Base-by-base conservation (phyloP, 2,888 invertebrate genomes). In the Ormyrus rosae region DNA sequence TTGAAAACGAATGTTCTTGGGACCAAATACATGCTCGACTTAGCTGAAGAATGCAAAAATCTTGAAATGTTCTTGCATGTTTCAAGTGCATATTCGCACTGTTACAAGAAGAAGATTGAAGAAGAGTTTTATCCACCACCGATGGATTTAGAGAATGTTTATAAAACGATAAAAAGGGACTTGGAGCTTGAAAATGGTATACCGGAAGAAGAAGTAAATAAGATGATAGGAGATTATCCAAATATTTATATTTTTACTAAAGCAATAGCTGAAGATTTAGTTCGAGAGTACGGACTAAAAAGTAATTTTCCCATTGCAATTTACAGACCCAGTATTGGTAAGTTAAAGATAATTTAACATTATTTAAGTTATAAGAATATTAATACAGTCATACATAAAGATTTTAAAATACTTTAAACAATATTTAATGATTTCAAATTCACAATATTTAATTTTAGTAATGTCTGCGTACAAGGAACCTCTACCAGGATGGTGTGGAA, bases 241-340 rank as follows among this genome's bases (percentile, higher is more conserved):
- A 87, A 87, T 61, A 74, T 80, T 5, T 86, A 88, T 60, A 58
- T 82, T 4, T 88, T 86, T 71, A 83, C 84, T 1, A 88, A 87
- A 80, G 83, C 88, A 0, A 74, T 78, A 10, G 85, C 87, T 3
- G 88, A 88, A 74, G 79, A 82, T 53, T 67, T 88, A 6, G 84
- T 88, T 5, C 82, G 85, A 67, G 75, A 85, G 19, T 85, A 72
- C 48, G 81, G 84, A 2, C 83, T 80, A 64, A 82, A 75, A 61
- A 77, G 69, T 0, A 61, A 69, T 7, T 85, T 87, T 50, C 76
- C 84, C 48, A 85, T 85, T 48, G 80, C 82, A 0, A 78, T 88
- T 56, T 87, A 80, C 70, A 85, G 88, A 60, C 88, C 87, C 5
- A 83, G 81, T n/a, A 84, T 86, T 45, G 84, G 88, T 87, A 76